Evolutionary conservation across 2,888 invertebrate species (phyloP), one percentile per base, ranked within the genome.

Genomic region (Dexiosoma caninum): DNA sequence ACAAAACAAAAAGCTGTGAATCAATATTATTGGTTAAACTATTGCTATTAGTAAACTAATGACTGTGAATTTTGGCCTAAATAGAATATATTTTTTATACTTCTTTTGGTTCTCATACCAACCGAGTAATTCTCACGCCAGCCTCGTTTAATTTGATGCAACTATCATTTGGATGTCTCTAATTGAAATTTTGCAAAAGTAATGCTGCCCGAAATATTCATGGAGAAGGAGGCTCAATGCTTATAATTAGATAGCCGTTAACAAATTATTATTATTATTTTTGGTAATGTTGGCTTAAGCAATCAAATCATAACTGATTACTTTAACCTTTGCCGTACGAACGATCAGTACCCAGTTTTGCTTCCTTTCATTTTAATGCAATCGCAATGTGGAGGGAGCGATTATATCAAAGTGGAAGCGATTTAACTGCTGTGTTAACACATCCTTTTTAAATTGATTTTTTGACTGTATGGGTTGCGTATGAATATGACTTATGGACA

Each of bases 391-490:
- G n/a, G 7, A 42, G 40, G 49, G 57, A 51, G 60, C 37, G 30
- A 59, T 19, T 27, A 35, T 12, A 57, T 35, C 30, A 46, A 57
- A 30, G 49, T 49, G 64, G 60, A 70, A 70, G 60, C 51, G 75
- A 35, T 71, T 80, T 71, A 76, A 79, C 74, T 79, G 70, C 59
- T 66, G 59, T 62, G 80, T 80, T 80, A 70, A 75, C 66, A 71
- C 77, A 81, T 81, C 81, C 72, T 72, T 64, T 46, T 62, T 42
- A 81, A 81, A 81, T 81, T 81, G 77, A 81, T 77, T 77, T 77
- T 77, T 64, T 64, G 75, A 16, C 40, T 51, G 57, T 27, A 27
- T 70, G 57, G 32, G 51, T 44, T 53, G 49, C 35, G 35, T 59
- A 75, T 77, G 60, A 72, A 79, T 64, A 76, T 78, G 75, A 80